Percentiles rank a stretch among this genome's conserved stretches.
These are phyloP conservation scores for Tragulus kanchil DNA, from an alignment of 2,113 vertebrate genomes.

Conservation along the genomic window DNA sequence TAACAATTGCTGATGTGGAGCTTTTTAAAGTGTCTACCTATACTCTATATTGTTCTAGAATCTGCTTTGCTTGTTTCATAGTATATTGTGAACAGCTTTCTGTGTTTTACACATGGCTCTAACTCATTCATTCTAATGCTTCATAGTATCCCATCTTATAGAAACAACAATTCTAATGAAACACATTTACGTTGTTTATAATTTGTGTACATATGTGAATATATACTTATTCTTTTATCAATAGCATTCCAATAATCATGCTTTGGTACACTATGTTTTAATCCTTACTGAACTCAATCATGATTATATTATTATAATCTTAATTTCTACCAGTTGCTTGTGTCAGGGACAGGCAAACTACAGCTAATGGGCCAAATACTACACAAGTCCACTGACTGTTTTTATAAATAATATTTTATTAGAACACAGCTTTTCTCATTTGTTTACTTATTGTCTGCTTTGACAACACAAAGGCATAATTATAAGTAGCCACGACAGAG, in stretches of 20 bases:
- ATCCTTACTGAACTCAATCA: background rate
- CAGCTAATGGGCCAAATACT: background rate
- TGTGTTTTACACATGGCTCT: background rate
- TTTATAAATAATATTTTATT: slow-evolving; percentile 27
- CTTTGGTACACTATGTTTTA: background rate
- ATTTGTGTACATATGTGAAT: background rate
- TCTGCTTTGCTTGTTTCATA: slow-evolving; percentile 16
- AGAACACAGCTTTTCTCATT: background rate
- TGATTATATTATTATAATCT: slow-evolving; percentile 7
- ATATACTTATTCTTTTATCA: background rate
- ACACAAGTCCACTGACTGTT: background rate
- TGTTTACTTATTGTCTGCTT: slow-evolving; percentile 37
- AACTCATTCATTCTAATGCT: slow-evolving; percentile 30
- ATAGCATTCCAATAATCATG: slow-evolving; percentile 1
- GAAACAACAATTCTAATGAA: background rate
- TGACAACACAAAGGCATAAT: slow-evolving; percentile 22
- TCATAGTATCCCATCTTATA: background rate
- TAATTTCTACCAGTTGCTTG: slow-evolving; percentile 15
- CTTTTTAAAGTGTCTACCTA: background rate
- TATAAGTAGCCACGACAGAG: slow-evolving; percentile 27
- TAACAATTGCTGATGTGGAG: background rate
- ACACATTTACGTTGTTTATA: slow-evolving; percentile 5
- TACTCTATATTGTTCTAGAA: background rate
- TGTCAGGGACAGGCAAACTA: slow-evolving; percentile 27
- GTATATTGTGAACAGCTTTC: background rate